Base-by-base conservation (phyloP, 2,113 vertebrate species). In the Neomonachus schauinslandi region DNA sequence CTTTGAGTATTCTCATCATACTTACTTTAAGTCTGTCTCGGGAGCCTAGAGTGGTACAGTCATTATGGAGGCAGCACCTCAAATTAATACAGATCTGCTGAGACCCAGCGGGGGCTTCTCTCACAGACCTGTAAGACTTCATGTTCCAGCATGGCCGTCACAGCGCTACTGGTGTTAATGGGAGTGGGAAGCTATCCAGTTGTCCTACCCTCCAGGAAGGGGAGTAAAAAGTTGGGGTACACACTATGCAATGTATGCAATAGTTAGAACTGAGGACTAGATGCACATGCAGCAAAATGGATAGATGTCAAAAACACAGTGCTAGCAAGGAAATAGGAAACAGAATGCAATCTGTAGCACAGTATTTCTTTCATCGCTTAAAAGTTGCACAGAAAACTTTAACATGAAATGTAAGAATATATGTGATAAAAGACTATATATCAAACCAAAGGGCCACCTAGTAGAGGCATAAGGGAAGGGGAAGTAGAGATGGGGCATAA, bases 331-430 rank as follows among this genome's bases (percentile, higher is more conserved):
- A 51, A 57, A 24, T 21, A 84, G 55, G 28, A 42, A 51, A 69
- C 57, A 89, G 72, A 89, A 69, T 21, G 24, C n/a, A 42, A 53
- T 42, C 53, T 72, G 15, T n/a, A 53, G 36, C 49, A 80, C 49
- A n/a, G 1, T 33, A 11, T 36, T 72, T 59, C 22, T 61, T 82
- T 36, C 85, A 36, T 9, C 65, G 33, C 21, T 77, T 89, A 63
- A 86, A 88, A 69, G 28, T 6, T n/a, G 28, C 84, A 69, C 31
- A 92, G 49, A 88, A 93, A 85, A 85, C 71, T 61, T 79, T 26
- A 42, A 61, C 28, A 39, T 53, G 11, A 11, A 36, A 72, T 81
- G 21, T 84, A 83, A 80, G 71, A 72, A 11, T 21, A 46, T 9
- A 21, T 3, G 33, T 13, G 67, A 24, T 49, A 42, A 55, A 93